Conservation (phyloP, 1,140 invertebrate genomes). For the Brachionus koreanus region DNA sequence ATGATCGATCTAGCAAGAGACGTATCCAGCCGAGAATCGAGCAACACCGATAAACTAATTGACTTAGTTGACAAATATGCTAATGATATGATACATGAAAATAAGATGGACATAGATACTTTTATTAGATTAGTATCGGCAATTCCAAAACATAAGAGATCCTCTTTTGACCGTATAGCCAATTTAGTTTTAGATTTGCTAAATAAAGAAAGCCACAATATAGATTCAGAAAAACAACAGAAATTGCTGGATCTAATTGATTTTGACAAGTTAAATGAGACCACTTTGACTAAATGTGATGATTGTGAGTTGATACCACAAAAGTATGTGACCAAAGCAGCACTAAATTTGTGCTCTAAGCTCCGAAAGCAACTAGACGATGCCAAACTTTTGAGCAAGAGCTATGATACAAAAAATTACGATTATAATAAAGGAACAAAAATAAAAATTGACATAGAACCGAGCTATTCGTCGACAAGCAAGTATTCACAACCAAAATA, state of each 20-base stretch:
- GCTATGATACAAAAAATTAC: neutral
- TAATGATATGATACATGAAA: slow-evolving; percentile 20
- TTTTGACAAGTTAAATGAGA: slow-evolving; percentile 51
- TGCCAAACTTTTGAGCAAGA: neutral
- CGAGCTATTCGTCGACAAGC: neutral
- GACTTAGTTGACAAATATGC: slow-evolving; percentile 22
- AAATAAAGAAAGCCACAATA: slow-evolving; percentile 49
- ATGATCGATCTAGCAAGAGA: slow-evolving; percentile 22
- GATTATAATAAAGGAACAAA: slow-evolving; percentile 1
- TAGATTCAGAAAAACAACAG: slow-evolving; percentile 48
- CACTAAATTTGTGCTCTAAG: slow-evolving; percentile 50
- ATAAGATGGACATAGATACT: slow-evolving; percentile 51
- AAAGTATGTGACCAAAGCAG: slow-evolving; percentile 50
- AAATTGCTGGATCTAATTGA: slow-evolving; percentile 51
- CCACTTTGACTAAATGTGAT: slow-evolving; percentile 46
- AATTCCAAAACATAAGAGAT: slow-evolving; percentile 49
- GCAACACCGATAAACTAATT: neutral
- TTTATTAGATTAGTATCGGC: slow-evolving; percentile 52
- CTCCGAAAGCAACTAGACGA: slow-evolving; percentile 41
- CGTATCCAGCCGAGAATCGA: neutral
- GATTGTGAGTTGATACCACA: slow-evolving; percentile 48
- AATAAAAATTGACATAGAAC: neutral
- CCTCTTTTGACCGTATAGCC: slow-evolving; percentile 51
- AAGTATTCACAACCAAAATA: neutral
- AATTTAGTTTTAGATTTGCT: slow-evolving; percentile 51